Evolutionary conservation across 2,888 invertebrate genomes (phyloP), one percentile per base, ranked within the genome.

Genomic region (Tigriopus californicus): DNA sequence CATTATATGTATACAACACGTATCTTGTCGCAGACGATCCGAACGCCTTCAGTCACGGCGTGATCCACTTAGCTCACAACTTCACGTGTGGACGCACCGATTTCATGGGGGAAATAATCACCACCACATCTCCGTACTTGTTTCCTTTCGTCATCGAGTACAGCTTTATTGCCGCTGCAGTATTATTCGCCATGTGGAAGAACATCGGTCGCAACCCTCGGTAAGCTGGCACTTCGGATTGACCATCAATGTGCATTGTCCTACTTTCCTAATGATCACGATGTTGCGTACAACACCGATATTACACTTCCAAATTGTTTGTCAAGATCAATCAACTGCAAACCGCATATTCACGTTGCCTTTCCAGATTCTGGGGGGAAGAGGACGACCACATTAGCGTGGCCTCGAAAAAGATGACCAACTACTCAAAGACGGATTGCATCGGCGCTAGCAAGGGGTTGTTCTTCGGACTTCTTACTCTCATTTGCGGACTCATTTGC

Each of bases 131-230:
- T 11, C 94, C 94, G 1, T 94, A 90, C 71, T 77, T 94, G 56
- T 95, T 88, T 73, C 94, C 94, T 1, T 92, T 92, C 73, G 90
- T 91, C 68, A 88, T 94, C 67, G 89, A 94, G 70, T 94, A 94
- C 74, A 90, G 91, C 63, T 75, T 94, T 64, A 90, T 95, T 68
- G 91, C 91, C 20, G 90, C 92, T 55, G 89, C 91, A 57, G 91
- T 94, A 13, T 83, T 92, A 67, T 92, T 89, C 71, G 86, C 91
- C 58, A 92, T 92, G 88, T 94, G 92, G 92, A 84, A 86, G 70
- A 88, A 88, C 69, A 89, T 90, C 71, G 89, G 89, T 61, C 80
- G 85, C 69, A 83, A 86, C 73, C 85, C 89, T 56, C 82, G 83
- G 79, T 83, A 73, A 74, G 66, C 68, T 61, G n/a, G 53, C 33